Base-by-base conservation (phyloP, 2,797 vertebrate genomes). In the Tapirus indicus region DNA sequence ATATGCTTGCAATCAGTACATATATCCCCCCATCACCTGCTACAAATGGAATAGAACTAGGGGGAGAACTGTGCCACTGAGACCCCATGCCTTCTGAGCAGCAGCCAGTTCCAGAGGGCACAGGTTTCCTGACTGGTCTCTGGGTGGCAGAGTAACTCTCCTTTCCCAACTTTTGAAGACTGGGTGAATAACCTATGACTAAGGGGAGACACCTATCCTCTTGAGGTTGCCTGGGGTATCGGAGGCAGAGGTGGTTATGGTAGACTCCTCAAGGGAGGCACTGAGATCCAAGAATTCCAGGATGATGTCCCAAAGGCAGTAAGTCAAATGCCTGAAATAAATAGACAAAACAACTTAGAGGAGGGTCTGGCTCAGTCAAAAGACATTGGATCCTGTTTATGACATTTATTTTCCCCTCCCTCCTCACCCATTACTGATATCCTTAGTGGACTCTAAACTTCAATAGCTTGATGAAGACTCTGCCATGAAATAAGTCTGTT, bases 231-330 rank as follows among this genome's bases (percentile, higher is more conserved):
- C 75, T 62, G 95, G 91, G 47, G 82, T 88, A 77, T 98, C 92
- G 0, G 97, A 56, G 5, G 84, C 35, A 9, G 97, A 94, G 68
- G 97, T 80, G 91, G 97, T 4, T 2, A 94, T 12, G 27, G 98
- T 11, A 0, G 96, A 94, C 38, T 98, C 98, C 96, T 99, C 91
- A 4, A 98, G 97, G 58, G 98, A 98, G 27, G 97, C 98, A 96
- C 99, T 99, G 13, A 99, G 99, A 97, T 99, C 98, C 98, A 99
- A 97, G 95, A 99, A 99, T 98, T 99, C 99, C 98, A 99, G 98
- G 93, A 99, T 98, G 98, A 99, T 98, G 96, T 99, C 99, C 97
- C 99, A 99, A 94, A 99, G 98, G 97, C 99, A 99, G 97, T 99
- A 99, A 98, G 99, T 98, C 97, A 99, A 98, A 98, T 99, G 99